Percentiles rank a stretch among this genome's conserved stretches.
These are phyloP conservation scores for Trogon melanurus DNA, from an alignment of 2,113 vertebrate species.

Conservation along the genomic window DNA sequence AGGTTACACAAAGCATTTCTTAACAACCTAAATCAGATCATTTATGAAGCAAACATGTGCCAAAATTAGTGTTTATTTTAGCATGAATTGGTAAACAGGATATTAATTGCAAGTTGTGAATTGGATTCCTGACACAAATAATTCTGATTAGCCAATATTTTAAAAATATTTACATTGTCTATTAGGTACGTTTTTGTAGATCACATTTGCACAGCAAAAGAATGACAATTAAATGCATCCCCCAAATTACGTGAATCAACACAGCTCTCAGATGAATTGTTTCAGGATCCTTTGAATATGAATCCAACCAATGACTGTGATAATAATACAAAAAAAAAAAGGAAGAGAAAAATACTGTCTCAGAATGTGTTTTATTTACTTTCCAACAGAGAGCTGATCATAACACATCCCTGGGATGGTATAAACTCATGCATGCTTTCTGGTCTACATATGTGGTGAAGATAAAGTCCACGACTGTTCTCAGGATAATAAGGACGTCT, in stretches of 20 bases:
- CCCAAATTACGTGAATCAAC: background rate
- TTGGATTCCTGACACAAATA: slow-evolving; percentile 44
- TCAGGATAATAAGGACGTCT: background rate
- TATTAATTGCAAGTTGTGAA: slow-evolving; percentile 63
- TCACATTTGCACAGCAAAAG: slow-evolving; percentile 15
- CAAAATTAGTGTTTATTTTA: slow-evolving; percentile 67
- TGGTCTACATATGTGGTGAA: background rate
- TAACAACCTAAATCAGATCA: slow-evolving; percentile 55
- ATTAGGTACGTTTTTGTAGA: background rate
- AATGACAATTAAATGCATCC: background rate
- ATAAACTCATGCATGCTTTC: background rate
- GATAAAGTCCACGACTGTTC: background rate
- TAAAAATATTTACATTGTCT: background rate
- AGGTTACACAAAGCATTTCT: slow-evolving; percentile 56
- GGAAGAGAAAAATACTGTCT: background rate
- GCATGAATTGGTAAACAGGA: slow-evolving; percentile 49
- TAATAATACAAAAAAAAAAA: background rate
- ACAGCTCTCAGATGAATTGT: background rate
- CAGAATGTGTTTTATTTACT: background rate
- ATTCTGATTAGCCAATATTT: slow-evolving; percentile 46
- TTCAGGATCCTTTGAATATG: background rate
- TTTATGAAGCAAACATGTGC: slow-evolving; percentile 53
- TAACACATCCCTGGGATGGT: background rate
- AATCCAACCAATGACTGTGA: background rate
- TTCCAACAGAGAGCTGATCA: background rate